A percentile compares a stretch with the other conserved stretches of the same genome.
These are phyloP conservation scores for mouse (Mus musculus) DNA, from an alignment of 2,113 vertebrate species.

Conservation along the genomic window DNA sequence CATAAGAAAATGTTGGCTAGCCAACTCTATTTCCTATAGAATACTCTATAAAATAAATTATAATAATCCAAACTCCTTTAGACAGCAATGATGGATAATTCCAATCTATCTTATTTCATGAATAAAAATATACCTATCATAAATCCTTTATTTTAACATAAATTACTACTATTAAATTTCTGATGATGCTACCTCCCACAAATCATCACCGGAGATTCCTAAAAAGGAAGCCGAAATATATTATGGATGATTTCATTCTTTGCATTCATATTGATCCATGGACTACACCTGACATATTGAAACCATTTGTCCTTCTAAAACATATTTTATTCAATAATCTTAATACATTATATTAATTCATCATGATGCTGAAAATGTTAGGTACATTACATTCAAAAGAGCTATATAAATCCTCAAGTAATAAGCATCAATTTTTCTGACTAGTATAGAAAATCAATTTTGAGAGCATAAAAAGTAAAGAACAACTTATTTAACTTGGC, in stretches of 20 bases:
- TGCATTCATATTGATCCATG: conserved; percentile 68
- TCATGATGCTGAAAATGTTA: conserved; percentile 19
- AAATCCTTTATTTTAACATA: conserved; percentile 81
- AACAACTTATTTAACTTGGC: not conserved
- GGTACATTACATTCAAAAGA: conserved; percentile 40
- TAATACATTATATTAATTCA: conserved; percentile 55
- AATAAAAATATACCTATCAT: conserved; percentile 80
- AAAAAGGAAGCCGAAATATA: conserved; percentile 73
- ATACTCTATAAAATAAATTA: conserved; percentile 80
- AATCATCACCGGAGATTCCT: conserved; percentile 74
- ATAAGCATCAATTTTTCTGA: conserved; percentile 37
- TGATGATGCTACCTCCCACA: conserved; percentile 80
- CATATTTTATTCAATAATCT: conserved; percentile 76
- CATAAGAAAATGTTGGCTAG: conserved; percentile 78
- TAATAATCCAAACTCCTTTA: conserved; percentile 75
- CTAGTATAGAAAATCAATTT: conserved; percentile 20
- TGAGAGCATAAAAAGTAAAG: not conserved
- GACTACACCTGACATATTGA: conserved; percentile 50
- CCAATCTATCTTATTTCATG: conserved; percentile 77
- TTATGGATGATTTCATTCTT: conserved; percentile 77
- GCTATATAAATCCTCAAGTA: conserved; percentile 23
- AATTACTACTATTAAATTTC: conserved; percentile 80
- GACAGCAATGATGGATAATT: conserved; percentile 76
- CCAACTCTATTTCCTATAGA: conserved; percentile 80
- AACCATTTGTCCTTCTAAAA: conserved; percentile 73